Percentiles rank a stretch among this genome's conserved stretches.
phyloP scores from a whole-genome alignment of 2,113 vertebrate species.

The Narcine bancroftii region DNA sequence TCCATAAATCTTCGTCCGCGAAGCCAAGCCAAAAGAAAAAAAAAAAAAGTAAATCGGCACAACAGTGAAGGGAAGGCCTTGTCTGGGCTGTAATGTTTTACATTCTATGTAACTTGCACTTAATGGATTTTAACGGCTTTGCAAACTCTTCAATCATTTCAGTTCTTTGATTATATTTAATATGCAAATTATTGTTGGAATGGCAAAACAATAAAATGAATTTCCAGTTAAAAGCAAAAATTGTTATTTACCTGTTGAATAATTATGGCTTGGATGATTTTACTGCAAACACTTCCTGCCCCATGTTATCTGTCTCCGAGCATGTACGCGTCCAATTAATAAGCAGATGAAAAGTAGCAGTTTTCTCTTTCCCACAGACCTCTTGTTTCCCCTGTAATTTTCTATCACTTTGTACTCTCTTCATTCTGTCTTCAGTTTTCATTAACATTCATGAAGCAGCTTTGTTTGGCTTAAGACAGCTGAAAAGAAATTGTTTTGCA shows the following conservation, averaged over 20 bases:
- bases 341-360: background rate
- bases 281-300: background rate
- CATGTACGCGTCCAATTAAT: background rate
- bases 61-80: no score
- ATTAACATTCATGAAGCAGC: constrained; percentile 25
- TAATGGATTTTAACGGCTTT: background rate
- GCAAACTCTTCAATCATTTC: background rate
- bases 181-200: background rate
- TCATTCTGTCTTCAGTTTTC: background rate
- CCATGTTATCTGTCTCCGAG: background rate
- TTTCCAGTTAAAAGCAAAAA: background rate
- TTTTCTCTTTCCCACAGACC: background rate
- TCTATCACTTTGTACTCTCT: background rate
- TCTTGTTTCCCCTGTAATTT: background rate
- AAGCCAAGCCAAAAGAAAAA: no score
- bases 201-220: background rate
- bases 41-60: no score
- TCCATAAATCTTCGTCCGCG: no score
- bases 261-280: background rate
- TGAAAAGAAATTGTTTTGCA: constrained; percentile 29
- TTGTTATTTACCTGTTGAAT: background rate
- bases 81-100: no score
- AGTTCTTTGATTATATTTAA: background rate
- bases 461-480: background rate
- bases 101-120: no score